These are phyloP conservation scores for Naso thynnoides DNA, from an alignment of 2,797 vertebrate species.

Conservation along the genomic window DNA sequence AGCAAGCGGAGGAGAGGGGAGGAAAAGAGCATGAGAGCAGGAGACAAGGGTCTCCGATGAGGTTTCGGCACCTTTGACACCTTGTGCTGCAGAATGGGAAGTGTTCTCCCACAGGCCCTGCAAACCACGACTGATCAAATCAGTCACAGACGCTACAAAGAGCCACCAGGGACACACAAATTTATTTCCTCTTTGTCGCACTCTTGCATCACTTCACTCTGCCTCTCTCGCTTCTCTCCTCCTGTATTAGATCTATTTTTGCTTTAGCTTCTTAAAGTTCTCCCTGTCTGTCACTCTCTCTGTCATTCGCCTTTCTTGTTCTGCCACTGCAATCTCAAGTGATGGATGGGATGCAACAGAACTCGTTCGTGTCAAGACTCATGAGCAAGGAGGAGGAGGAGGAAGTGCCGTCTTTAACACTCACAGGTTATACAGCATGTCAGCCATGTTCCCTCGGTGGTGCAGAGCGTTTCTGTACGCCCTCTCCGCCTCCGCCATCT, in stretches of 20 bases:
- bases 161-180: slow-evolving; percentile 50
- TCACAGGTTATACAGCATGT: slow-evolving; percentile 99
- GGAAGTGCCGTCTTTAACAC: slow-evolving; percentile 80
- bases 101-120: slow-evolving; percentile 44
- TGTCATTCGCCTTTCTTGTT: slow-evolving; percentile 6
- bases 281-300: slow-evolving; percentile 31
- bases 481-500: slow-evolving; percentile 94
- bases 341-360: slow-evolving; percentile 48
- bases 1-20: slow-evolving; percentile 21
- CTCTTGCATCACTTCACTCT: slow-evolving; percentile 39
- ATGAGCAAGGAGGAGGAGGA: slow-evolving; percentile 7
- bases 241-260: slow-evolving; percentile 54
- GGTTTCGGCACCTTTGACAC: slow-evolving; percentile 60
- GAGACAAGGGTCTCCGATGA: slow-evolving; percentile 27
- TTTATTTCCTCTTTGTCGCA: slow-evolving; percentile 38
- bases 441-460: slow-evolving; percentile 99
- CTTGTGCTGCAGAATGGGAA: slow-evolving; percentile 47
- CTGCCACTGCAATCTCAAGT: slow-evolving; percentile 28
- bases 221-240: slow-evolving; percentile 25
- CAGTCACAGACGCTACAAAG: slow-evolving; percentile 57
- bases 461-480: slow-evolving; percentile 98
- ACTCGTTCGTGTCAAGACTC: slow-evolving; percentile 28
- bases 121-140: slow-evolving; percentile 72
- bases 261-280: slow-evolving; percentile 21
- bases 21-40: slow-evolving; percentile 38